A percentile compares a stretch with the other conserved stretches of the same genome.
Evolutionary conservation across 2,113 vertebrate genomes (phyloP).

Genomic region (Hymenochirus boettgeri): DNA sequence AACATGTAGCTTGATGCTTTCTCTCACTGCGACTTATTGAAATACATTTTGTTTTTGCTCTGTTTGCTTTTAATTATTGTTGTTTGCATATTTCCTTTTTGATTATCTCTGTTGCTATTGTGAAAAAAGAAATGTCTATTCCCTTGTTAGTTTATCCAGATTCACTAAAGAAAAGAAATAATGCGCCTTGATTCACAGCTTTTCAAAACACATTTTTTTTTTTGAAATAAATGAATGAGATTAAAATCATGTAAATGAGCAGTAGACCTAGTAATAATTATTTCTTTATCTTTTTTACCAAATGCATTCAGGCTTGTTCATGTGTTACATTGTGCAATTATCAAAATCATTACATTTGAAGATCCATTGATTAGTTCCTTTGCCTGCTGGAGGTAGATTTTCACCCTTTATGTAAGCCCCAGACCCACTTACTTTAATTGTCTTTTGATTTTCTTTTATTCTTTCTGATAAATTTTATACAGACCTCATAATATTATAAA

Average conservation of each 20-base stretch:
- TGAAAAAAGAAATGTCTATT: conserved; percentile 20
- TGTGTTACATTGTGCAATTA: conserved; percentile 44
- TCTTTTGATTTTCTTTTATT: conserved; percentile 14
- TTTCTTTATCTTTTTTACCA: conserved; percentile 42
- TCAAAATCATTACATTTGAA: conserved; percentile 41
- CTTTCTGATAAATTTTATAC: conserved; percentile 28
- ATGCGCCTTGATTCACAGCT: conserved; percentile 39
- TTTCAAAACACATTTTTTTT: conserved; percentile 40
- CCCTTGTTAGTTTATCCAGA: conserved; percentile 27
- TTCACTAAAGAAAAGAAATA: conserved; percentile 30
- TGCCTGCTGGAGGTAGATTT: conserved; percentile 37
- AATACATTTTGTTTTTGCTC: conserved; percentile 3
- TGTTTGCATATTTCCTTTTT: conserved; percentile 28
- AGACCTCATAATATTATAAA: conserved; percentile 23
- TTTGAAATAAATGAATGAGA: conserved; percentile 34
- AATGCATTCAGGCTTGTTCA: conserved; percentile 43
- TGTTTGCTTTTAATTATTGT: conserved; percentile 34
- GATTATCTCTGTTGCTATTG: conserved; percentile 15
- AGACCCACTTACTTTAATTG: conserved; percentile 38
- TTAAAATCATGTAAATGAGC: conserved; percentile 43
- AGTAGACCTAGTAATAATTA: conserved; percentile 43
- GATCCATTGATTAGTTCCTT: conserved; percentile 33
- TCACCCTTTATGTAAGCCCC: conserved; percentile 35
- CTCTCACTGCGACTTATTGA: background rate
- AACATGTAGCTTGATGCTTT: no score